These are phyloP conservation scores for Macrosiphum euphorbiae DNA, from an alignment of 2,888 invertebrate species.

Conservation along the genomic window DNA sequence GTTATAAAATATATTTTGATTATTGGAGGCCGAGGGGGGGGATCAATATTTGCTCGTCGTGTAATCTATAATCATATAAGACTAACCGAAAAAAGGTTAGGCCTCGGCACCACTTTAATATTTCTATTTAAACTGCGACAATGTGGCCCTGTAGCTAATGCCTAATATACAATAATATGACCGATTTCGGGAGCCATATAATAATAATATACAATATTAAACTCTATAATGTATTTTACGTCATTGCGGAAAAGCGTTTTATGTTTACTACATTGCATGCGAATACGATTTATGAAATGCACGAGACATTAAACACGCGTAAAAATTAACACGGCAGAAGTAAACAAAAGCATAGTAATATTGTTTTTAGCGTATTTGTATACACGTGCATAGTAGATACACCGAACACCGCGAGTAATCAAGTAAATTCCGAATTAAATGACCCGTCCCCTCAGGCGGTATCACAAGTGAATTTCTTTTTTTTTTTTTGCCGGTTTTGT, in stretches of 20 bases:
- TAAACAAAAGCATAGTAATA: conserved; percentile 13
- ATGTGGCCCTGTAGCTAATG: neutral
- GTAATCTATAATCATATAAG: neutral
- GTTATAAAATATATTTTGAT: neutral
- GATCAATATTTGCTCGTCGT: no score
- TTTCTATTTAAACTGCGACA: neutral
- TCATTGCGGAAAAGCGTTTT: neutral
- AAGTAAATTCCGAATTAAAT: conserved; percentile 30
- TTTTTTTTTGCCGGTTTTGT: neutral
- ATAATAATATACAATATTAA: neutral
- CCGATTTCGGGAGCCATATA: neutral
- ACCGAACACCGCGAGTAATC: neutral
- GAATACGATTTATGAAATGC: neutral
- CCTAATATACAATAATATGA: neutral
- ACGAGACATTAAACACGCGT: conserved; percentile 8
- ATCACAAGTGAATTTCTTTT: neutral
- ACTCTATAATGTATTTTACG: neutral
- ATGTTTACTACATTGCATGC: neutral
- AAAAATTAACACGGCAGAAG: conserved; percentile 1
- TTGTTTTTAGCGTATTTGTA: neutral
- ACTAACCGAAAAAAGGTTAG: neutral
- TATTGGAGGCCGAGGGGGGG: neutral
- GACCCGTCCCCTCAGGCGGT: neutral
- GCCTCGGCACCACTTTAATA: neutral
- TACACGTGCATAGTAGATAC: neutral